phyloP scores from a whole-genome alignment of 2,888 invertebrate species.

The Poecilobothrus nobilitatus region DNA sequence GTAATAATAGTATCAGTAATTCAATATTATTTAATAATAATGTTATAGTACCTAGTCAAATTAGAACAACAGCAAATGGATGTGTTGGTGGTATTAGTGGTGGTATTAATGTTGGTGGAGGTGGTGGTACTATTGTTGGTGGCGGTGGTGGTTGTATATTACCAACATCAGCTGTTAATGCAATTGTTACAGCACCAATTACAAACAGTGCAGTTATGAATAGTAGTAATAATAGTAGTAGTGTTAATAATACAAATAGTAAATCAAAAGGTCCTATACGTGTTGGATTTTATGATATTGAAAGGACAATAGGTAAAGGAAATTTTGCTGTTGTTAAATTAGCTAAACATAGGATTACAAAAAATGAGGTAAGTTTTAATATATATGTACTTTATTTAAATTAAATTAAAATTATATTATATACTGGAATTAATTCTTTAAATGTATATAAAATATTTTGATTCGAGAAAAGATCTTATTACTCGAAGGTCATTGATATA shows the following conservation, averaged over 20 bases:
- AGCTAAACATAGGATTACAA: constrained; percentile 94
- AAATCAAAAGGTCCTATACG: constrained; percentile 62
- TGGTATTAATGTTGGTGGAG: background rate
- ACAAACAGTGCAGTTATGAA: constrained; percentile 8
- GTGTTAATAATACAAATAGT: constrained; percentile 24
- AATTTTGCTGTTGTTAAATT: constrained; percentile 99
- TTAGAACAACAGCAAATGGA: constrained; percentile 22
- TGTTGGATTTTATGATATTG: constrained; percentile 97
- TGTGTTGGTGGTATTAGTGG: constrained; percentile 18
- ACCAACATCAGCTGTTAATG: constrained; percentile 3
- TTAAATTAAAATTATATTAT: too few species aligned
- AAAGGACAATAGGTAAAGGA: constrained; percentile 95
- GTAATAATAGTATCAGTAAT: background rate
- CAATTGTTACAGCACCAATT: background rate
- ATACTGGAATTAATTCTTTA: too few species aligned
- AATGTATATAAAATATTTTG: too few species aligned
- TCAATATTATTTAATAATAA: constrained; percentile 2
- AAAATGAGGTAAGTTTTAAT: constrained; percentile 91
- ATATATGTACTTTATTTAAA: too few species aligned
- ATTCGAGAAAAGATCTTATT: too few species aligned
- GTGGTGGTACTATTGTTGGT: background rate
- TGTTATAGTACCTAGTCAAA: background rate
- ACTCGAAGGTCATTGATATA: too few species aligned
- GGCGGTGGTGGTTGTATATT: background rate
- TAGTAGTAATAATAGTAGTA: background rate